phyloP scores from a whole-genome alignment of 2,888 invertebrate genomes.

The Epinotia bilunana region DNA sequence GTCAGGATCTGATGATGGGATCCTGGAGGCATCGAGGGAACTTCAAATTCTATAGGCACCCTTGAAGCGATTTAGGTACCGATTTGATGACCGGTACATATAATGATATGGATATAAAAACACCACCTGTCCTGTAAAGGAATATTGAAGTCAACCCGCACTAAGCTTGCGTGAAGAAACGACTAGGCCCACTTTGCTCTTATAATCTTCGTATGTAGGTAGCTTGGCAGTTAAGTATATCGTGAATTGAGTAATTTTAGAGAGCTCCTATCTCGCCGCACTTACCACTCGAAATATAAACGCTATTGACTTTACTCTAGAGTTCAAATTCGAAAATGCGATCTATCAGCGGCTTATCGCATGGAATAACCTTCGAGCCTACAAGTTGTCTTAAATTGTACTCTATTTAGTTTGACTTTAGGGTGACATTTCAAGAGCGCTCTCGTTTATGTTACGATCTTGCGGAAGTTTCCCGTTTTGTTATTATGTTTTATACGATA shows the following conservation, averaged over 20 bases:
- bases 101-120: too few relatives aligned
- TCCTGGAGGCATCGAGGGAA: too few relatives aligned
- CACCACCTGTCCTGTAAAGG: too few relatives aligned
- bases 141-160: too few relatives aligned
- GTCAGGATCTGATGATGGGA: too few relatives aligned
- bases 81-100: too few relatives aligned
- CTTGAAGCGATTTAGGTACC: too few relatives aligned
- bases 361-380: neutral
- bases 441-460: neutral
- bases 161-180: too few relatives aligned
- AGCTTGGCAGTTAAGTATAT: neutral
- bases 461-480: neutral
- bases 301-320: neutral
- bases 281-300: neutral
- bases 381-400: neutral
- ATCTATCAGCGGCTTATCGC: neutral
- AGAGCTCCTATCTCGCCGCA: neutral
- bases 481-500: slow-evolving; percentile 1
- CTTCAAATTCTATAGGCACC: too few relatives aligned
- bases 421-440: slow-evolving; percentile 1
- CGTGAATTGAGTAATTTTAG: slow-evolving; percentile 1
- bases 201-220: too few relatives aligned
- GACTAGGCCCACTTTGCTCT: too few relatives aligned
- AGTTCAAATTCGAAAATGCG: neutral
- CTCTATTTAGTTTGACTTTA: neutral